phyloP scores from a whole-genome alignment of 2,888 invertebrate species.

The Lasioglossum zephyrum region DNA sequence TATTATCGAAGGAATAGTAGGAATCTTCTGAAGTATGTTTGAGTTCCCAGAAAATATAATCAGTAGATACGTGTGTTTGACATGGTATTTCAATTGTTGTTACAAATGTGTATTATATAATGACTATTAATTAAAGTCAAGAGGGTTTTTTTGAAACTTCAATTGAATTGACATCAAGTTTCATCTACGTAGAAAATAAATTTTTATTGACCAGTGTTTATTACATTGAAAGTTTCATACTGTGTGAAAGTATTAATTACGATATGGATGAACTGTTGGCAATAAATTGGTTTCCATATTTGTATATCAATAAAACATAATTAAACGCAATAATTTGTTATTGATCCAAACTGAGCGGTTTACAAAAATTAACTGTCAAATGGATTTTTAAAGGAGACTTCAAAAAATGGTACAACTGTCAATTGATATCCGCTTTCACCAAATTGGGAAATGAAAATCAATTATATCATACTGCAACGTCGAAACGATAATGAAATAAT shows the following conservation, averaged over 20 bases:
- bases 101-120: not conserved
- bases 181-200: not conserved
- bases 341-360: not conserved
- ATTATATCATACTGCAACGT: no score
- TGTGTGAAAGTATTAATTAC: not conserved
- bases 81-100: not conserved
- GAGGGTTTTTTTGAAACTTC: no score
- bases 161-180: no score
- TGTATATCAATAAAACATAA: not conserved
- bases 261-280: not conserved
- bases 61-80: not conserved
- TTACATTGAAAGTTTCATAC: not conserved
- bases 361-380: not conserved
- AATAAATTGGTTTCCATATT: slow-evolving; percentile 1
- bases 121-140: not conserved
- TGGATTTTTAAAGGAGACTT: not conserved
- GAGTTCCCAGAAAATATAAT: not conserved
- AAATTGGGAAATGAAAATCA: not conserved
- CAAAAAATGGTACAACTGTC: not conserved
- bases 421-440: not conserved
- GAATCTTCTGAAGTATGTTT: not conserved
- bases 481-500: not conserved
- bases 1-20: not conserved
- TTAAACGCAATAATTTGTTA: not conserved
- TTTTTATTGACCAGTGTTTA: not conserved